A percentile compares a stretch with the other conserved stretches of the same genome.
Conservation (phyloP, 1,140 invertebrate species). For the Battus philenor region DNA sequence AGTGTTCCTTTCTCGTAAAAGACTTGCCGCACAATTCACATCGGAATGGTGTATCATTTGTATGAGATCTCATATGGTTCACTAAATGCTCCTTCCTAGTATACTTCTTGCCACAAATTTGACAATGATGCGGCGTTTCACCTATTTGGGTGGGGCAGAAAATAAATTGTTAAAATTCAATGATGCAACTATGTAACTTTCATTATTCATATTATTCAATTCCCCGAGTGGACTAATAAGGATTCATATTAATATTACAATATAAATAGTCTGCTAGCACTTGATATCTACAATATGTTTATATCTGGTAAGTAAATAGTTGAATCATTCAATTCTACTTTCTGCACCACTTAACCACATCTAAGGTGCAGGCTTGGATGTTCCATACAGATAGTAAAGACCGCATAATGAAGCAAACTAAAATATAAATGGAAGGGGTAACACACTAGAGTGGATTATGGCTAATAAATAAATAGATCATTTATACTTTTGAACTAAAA, state of each 20-base stretch:
- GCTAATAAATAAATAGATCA: too few species aligned
- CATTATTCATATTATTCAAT: not conserved
- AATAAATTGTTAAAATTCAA: constrained; percentile 73
- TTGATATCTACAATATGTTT: constrained; percentile 17
- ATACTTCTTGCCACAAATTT: constrained; percentile 86
- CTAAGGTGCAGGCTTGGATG: constrained; percentile 64
- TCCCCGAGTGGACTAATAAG: not conserved
- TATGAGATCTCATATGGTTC: constrained; percentile 87
- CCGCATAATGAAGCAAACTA: constrained; percentile 9
- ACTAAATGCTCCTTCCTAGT: constrained; percentile 86
- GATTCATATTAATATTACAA: constrained; percentile 12
- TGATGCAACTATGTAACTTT: constrained; percentile 67
- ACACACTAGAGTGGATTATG: too few species aligned
- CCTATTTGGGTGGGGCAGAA: constrained; percentile 72
- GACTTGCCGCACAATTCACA: constrained; percentile 91
- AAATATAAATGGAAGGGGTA: not conserved
- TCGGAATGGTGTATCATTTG: constrained; percentile 87
- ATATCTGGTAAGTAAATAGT: constrained; percentile 39
- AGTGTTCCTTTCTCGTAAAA: constrained; percentile 90
- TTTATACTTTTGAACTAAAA: too few species aligned
- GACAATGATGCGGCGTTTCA: constrained; percentile 84
- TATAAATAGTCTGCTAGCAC: constrained; percentile 22
- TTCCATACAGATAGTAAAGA: constrained; percentile 27
- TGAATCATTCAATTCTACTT: constrained; percentile 73
- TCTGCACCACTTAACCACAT: constrained; percentile 58